Conservation (phyloP, 2,888 invertebrate species). For the Callinectes sapidus region DNA sequence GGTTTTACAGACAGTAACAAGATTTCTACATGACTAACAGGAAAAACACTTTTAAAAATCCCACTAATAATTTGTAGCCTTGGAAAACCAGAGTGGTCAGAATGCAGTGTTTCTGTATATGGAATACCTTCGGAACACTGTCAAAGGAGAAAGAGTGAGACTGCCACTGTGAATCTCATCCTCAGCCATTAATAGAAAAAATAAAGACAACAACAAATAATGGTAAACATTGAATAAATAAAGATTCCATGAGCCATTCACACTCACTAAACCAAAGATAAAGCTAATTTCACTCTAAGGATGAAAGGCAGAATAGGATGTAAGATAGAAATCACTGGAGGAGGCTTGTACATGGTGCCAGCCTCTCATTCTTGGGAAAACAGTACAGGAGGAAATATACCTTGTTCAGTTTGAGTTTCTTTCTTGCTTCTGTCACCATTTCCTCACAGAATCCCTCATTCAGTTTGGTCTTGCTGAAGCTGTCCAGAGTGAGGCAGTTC, state of each 20-base stretch:
- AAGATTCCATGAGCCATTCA: not conserved
- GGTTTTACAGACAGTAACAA: too few relatives aligned
- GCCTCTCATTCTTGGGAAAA: too few relatives aligned
- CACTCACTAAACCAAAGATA: not conserved
- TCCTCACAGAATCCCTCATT: constrained; percentile 84
- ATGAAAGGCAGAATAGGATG: too few relatives aligned
- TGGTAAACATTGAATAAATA: not conserved
- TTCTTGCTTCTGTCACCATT: constrained; percentile 86
- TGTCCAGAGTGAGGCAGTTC: constrained; percentile 83
- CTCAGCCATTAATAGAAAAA: not conserved
- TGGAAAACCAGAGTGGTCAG: too few relatives aligned
- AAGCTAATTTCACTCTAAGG: not conserved
- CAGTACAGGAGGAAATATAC: not conserved
- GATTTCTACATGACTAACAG: too few relatives aligned
- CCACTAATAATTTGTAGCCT: too few relatives aligned
- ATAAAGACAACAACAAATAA: not conserved
- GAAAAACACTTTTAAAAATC: too few relatives aligned
- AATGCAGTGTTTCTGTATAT: too few relatives aligned
- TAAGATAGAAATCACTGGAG: too few relatives aligned
- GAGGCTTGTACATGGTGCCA: too few relatives aligned
- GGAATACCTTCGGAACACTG: too few relatives aligned
- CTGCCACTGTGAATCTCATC: not conserved
- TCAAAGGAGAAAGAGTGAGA: too few relatives aligned
- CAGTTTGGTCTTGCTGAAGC: constrained; percentile 82
- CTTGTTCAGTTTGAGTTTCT: constrained; percentile 82